Evolutionary conservation across 2,797 vertebrate genomes (phyloP), one percentile per base, ranked within the genome.

Genomic region (Heliangelus exortis): DNA sequence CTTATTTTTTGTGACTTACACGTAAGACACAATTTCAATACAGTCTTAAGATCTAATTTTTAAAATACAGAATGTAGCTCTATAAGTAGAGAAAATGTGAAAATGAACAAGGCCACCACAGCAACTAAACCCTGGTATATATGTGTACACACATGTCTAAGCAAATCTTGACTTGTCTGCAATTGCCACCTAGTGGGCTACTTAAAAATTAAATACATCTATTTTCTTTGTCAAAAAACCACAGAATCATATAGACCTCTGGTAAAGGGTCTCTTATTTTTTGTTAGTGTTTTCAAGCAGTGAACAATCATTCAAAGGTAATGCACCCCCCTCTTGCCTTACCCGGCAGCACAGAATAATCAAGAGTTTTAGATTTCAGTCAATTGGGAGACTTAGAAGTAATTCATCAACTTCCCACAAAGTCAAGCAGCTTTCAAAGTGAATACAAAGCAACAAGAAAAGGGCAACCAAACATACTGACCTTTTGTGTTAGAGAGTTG

Each of bases 161-260:
- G 57, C 51, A 91, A 63, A 82, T 39, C 76, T 84, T 94, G 69
- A 79, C 84, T 94, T 95, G 91, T 95, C 87, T 82, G 89, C 63
- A 96, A 73, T 95, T 93, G 96, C 96, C 96, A 96, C 75, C 96
- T 97, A 96, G 93, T 71, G 96, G 96, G 96, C 31, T 66, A 57
- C 21, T 41, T 67, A 43, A n/a, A 88, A 79, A 92, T 18, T 51
- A 63, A 54, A 72, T 15, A 58, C 21, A 84, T 29, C 10, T 20
- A 7, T 69, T 85, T 85, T 55, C 47, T 43, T 65, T 54, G 31
- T 41, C 55, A 91, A 69, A 85, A 76, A 75, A 4, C 0, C 34
- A 36, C 31, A 51, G 21, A 78, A 31, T 26, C 18, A 53, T 4
- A 15, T 2, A 43, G 25, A 57, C 4, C 74, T 59, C 41, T 72